phyloP scores from a whole-genome alignment of 2,797 vertebrate species.

The Antennarius maculatus region DNA sequence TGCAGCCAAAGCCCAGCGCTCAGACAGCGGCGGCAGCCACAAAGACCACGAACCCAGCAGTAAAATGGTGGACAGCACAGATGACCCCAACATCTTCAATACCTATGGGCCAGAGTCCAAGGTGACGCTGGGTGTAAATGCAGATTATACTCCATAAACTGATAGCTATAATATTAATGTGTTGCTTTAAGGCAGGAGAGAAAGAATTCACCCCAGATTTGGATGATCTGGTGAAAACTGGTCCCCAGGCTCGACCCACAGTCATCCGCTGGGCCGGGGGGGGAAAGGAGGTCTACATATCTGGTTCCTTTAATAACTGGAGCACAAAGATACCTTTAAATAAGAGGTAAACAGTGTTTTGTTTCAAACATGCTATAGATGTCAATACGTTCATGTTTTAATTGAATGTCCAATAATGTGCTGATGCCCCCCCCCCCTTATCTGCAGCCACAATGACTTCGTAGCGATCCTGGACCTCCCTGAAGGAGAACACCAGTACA shows the following conservation, averaged over 20 bases:
- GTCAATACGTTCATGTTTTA: background rate
- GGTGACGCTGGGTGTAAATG: constrained; percentile 66
- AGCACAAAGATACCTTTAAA: constrained; percentile 95
- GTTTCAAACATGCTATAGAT: background rate
- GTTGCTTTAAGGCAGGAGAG: constrained; percentile 75
- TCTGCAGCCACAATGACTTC: constrained; percentile 94
- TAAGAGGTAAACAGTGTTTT: constrained; percentile 85
- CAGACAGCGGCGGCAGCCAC: constrained; percentile 83
- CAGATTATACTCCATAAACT: background rate
- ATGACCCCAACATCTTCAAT: constrained; percentile 95
- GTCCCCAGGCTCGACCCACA: constrained; percentile 91
- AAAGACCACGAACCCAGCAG: constrained; percentile 88
- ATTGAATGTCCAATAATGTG: background rate
- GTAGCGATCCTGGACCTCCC: constrained; percentile 96
- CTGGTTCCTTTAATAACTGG: constrained; percentile 98
- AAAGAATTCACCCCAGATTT: constrained; percentile 92
- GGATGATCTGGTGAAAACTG: constrained; percentile 88
- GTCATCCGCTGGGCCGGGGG: constrained; percentile 97
- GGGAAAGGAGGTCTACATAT: constrained; percentile 95
- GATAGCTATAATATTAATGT: background rate
- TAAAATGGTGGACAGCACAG: constrained; percentile 96
- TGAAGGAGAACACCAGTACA: constrained; percentile 98
- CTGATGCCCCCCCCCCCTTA: constrained; percentile 20
- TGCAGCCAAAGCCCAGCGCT: constrained; percentile 88
- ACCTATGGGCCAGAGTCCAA: constrained; percentile 87